Evolutionary conservation across 2,113 vertebrate species (phyloP), one percentile per base, ranked within the genome.

Genomic region (Cacatua alba): DNA sequence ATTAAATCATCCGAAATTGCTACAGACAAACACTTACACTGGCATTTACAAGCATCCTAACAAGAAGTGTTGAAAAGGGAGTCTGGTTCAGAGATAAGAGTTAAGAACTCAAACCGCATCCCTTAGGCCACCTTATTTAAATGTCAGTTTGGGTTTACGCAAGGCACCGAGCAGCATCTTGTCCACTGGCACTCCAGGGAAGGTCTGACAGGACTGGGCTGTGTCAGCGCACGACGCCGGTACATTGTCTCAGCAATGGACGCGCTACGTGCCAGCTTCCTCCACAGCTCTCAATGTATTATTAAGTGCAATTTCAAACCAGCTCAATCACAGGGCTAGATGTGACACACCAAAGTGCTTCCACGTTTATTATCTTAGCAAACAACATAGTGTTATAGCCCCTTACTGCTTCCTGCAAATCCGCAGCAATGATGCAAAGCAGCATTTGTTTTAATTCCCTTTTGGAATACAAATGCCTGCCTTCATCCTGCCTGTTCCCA

Each of bases 401-500:
- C 95, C 91, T 95, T 51, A 57, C 79, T 82, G 96, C 95, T 95
- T 86, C 94, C 95, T 90, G 95, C 92, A 95, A 97, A 94, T 72
- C 95, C 95, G 97, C 98, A 90, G 95, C 96, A 94, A 72, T 86
- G 95, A 98, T 94, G 97, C 95, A 97, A 96, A 97, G 94, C 92
- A 95, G 96, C 96, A 19, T 95, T 96, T 62, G 77, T 91, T 48
- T 92, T 55, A 93, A 97, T 95, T 96, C 95, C 90, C 96, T 95
- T 96, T 97, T 51, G 44, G 97, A 97, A 98, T 98, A 97, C 95
- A 96, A 97, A 98, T 98, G 95, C 97, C 94, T 89, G 89, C 91
- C 93, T 92, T 51, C 94, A 82, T 84, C 74, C 91, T 91, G 96
- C 86, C 94, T 85, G 44, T 31, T 96, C 96, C 94, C 74, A 94